Percentiles rank a stretch among this genome's conserved stretches.
Evolutionary conservation across 2,113 vertebrate species (phyloP).

Genomic region (Hippolais icterina): DNA sequence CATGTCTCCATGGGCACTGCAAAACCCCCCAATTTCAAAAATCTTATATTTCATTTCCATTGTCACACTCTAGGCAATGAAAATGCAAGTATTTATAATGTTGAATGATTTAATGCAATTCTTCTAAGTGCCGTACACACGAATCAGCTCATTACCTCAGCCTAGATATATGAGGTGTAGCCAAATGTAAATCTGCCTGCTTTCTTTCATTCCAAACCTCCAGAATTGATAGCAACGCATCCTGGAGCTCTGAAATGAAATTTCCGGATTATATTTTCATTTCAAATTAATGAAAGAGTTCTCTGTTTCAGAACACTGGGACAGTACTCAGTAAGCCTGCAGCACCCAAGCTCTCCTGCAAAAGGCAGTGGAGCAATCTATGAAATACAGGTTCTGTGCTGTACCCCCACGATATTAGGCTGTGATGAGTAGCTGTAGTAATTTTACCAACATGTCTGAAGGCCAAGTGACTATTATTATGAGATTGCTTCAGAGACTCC

Average conservation of each 20-base stretch:
- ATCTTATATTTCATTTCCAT: background rate
- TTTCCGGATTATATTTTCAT: background rate
- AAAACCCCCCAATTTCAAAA: background rate
- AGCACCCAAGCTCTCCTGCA: background rate
- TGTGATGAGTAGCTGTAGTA: background rate
- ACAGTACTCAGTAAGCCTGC: background rate
- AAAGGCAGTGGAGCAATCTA: background rate
- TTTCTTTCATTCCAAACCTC: background rate
- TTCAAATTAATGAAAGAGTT: background rate
- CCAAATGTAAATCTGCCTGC: background rate
- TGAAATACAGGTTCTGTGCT: background rate
- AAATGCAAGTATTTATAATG: slow-evolving; percentile 16
- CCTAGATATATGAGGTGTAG: background rate
- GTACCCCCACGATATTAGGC: background rate
- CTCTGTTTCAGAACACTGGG: background rate
- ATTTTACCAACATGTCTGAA: background rate
- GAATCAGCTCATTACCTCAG: slow-evolving; percentile 22
- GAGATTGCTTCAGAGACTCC: background rate
- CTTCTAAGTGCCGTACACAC: background rate
- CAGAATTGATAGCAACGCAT: background rate
- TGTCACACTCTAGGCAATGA: background rate
- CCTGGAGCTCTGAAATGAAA: background rate
- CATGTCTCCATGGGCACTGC: background rate
- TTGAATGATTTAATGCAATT: background rate
- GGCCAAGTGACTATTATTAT: background rate